These are phyloP conservation scores for Pterocles burchelli DNA, from an alignment of 2,113 vertebrate species.

Conservation along the genomic window DNA sequence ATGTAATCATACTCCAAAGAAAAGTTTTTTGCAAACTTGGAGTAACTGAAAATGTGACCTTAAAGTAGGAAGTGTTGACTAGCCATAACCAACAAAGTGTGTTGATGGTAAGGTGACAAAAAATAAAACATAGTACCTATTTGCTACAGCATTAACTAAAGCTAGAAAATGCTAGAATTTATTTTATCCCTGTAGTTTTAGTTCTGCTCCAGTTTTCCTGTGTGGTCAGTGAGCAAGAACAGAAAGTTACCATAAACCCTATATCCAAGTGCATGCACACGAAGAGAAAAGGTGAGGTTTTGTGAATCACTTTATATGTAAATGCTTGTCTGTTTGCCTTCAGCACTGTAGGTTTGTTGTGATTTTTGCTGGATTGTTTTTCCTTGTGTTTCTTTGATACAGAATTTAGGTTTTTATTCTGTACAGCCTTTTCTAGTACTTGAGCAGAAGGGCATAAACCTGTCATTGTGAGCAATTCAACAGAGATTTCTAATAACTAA, in stretches of 20 bases:
- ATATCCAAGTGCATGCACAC: neutral
- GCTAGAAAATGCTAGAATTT: neutral
- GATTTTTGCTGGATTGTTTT: neutral
- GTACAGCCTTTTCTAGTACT: neutral
- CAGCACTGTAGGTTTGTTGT: neutral
- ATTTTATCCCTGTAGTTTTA: neutral
- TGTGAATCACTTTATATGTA: neutral
- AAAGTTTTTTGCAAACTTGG: neutral
- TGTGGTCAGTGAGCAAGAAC: neutral
- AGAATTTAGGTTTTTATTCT: neutral
- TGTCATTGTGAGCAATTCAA: neutral
- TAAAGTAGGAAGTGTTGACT: conserved; percentile 16
- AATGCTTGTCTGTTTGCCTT: neutral
- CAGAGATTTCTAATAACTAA: neutral
- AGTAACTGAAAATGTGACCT: neutral
- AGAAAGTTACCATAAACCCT: neutral
- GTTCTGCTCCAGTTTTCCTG: neutral
- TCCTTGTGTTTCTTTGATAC: neutral
- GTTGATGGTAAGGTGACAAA: neutral
- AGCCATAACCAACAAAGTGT: neutral
- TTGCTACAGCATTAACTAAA: neutral
- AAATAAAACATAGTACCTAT: neutral
- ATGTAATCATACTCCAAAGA: neutral
- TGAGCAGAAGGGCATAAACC: neutral
- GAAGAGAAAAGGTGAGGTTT: neutral